Evolutionary conservation across 2,113 vertebrate genomes (phyloP), one percentile per base, ranked within the genome.

Genomic region (Vicugna pacos): DNA sequence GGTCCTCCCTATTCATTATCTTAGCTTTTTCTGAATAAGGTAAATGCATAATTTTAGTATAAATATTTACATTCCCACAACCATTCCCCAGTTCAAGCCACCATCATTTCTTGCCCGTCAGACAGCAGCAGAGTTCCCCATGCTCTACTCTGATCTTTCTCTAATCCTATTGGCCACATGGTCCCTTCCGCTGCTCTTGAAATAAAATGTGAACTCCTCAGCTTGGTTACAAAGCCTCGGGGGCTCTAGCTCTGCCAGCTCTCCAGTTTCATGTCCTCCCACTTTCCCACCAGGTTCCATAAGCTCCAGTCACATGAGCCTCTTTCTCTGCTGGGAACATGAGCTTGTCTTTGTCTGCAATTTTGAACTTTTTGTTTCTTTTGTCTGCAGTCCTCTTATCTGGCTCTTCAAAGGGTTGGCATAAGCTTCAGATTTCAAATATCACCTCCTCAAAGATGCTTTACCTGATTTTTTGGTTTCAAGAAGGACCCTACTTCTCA

Each of bases 21-120:
- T 96, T 77, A 73, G 50, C 89, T 79, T 70, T 64, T 82, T 93
- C 54, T 94, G 46, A 93, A 86, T 54, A 58, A 76, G 20, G 19
- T 52, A 92, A 94, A 35, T 35, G 24, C 28, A 46, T 28, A 76
- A 86, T 84, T 91, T 91, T 35, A 70, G 48, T 72, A 58, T 83
- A 91, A 97, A 52, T 86, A 94, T 32, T 69, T 86, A 77, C 30
- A 80, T 92, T 84, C 52, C 19, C 3, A 38, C 12, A 84, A 17
- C 24, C 8, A 38, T 30, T 93, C 24, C 35, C 8, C 60, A 81
- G 28, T 67, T 48, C 13, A 81, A 91, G 35, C 24, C 13, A 89
- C 48, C 62, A 73, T 56, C 28, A 82, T 58, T 62, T 81, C 28
- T 70, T 35, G 4, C 24, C 50, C 77, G 67, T 94, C 84, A 46